Evolutionary conservation across 2,113 vertebrate species (phyloP).

Genomic region (Ifrita kowaldi): DNA sequence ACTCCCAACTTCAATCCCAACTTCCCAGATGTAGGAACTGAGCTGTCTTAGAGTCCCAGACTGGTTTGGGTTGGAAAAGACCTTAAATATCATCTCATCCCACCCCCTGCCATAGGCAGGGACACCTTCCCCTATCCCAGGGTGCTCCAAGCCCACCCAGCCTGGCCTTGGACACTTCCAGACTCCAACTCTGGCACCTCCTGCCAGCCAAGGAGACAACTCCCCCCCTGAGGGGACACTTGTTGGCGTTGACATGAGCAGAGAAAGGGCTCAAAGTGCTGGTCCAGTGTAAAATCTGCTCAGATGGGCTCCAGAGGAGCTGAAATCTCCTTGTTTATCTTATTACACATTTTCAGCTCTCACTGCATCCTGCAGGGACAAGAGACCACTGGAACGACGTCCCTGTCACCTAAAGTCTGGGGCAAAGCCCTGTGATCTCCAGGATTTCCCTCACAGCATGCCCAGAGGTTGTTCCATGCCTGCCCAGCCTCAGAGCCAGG

Average conservation of each 20-base stretch:
- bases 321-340: background rate
- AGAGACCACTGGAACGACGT: background rate
- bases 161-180: background rate
- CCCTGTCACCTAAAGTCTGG: background rate
- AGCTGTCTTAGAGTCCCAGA: background rate
- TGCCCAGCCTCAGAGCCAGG: background rate
- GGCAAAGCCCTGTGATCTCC: background rate
- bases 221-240: accelerated
- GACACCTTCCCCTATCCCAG: background rate
- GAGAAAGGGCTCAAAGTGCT: background rate
- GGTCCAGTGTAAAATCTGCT: background rate
- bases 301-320: background rate
- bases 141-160: accelerated
- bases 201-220: background rate
- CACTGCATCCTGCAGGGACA: background rate
- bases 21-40: background rate
- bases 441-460: background rate
- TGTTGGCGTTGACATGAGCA: background rate
- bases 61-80: background rate
- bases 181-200: background rate
- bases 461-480: background rate
- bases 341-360: background rate
- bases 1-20: background rate
- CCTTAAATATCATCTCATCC: background rate
- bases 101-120: background rate